A percentile compares a stretch with the other conserved stretches of the same genome.
Evolutionary conservation across 2,888 invertebrate genomes (phyloP).

Genomic region (Harpalus rubripes): DNA sequence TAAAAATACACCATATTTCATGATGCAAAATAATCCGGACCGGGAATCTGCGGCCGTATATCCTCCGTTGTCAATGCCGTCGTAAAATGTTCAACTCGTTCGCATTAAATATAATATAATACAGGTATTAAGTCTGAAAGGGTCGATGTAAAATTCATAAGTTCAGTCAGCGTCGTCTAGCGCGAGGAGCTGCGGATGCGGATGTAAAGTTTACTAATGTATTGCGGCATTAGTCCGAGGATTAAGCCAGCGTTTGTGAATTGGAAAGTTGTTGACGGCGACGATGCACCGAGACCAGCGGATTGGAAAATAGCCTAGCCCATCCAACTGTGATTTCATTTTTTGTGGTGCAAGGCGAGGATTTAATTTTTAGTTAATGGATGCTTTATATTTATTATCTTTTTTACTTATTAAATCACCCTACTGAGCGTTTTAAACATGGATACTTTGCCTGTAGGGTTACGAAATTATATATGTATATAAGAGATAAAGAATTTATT

Average conservation of each 20-base stretch:
- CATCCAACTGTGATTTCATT: background rate
- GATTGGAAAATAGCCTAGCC: no score
- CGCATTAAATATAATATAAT: constrained; percentile 52
- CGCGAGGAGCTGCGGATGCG: background rate
- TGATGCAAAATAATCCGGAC: constrained; percentile 31
- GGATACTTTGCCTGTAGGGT: no score
- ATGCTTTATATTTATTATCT: background rate
- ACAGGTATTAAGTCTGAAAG: constrained; percentile 57
- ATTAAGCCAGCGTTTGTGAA: constrained; percentile 52
- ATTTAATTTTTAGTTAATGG: background rate
- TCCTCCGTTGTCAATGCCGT: constrained; percentile 19
- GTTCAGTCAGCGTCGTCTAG: constrained; percentile 5
- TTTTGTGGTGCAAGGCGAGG: no score
- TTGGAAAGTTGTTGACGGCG: constrained; percentile 31
- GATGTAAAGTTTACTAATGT: constrained; percentile 45
- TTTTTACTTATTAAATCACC: no score
- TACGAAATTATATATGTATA: no score
- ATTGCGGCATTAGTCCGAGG: constrained; percentile 41
- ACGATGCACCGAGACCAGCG: background rate
- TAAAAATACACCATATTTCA: background rate
- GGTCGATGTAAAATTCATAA: constrained; percentile 56
- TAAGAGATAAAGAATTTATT: no score
- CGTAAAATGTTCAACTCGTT: constrained; percentile 29
- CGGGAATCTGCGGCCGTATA: background rate
- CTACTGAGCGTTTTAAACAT: no score